These are phyloP conservation scores for Cololabis saira DNA, from an alignment of 2,113 vertebrate species.

Conservation along the genomic window DNA sequence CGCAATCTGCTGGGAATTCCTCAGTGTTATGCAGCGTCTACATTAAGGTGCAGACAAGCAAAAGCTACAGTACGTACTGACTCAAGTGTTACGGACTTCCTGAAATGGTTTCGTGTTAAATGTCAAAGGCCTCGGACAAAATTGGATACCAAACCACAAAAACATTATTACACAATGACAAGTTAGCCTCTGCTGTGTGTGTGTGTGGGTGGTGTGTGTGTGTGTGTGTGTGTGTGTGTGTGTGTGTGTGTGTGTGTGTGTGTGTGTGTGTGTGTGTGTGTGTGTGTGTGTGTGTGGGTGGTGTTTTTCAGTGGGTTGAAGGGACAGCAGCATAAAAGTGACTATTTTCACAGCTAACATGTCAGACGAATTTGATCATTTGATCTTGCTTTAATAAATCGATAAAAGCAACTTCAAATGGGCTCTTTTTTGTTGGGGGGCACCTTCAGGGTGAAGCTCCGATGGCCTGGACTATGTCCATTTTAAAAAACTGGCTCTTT, in stretches of 20 bases:
- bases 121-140: slow-evolving; percentile 62
- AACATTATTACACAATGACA: slow-evolving; percentile 37
- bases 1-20: not conserved
- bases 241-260: slow-evolving; percentile 10
- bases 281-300: slow-evolving; percentile 11
- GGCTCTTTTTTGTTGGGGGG: too few species aligned
- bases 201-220: too few species aligned
- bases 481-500: too few species aligned
- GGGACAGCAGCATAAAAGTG: slow-evolving; percentile 2
- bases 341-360: slow-evolving; percentile 13
- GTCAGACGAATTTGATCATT: slow-evolving; percentile 21
- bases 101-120: slow-evolving; percentile 57
- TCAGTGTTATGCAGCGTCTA: not conserved
- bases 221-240: slow-evolving; percentile 8
- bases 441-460: not conserved
- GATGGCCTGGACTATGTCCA: not conserved
- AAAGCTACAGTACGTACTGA: slow-evolving; percentile 3
- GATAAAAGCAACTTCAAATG: not conserved
- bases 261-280: slow-evolving; percentile 16
- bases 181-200: slow-evolving; percentile 4
- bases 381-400: not conserved
- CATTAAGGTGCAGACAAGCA: not conserved
- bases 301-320: slow-evolving; percentile 31
- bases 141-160: slow-evolving; percentile 38
- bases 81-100: slow-evolving; percentile 47